Percentiles rank a stretch among this genome's conserved stretches.
These are phyloP conservation scores for Prosapia bicincta DNA, from an alignment of 2,888 invertebrate species.

Conservation along the genomic window DNA sequence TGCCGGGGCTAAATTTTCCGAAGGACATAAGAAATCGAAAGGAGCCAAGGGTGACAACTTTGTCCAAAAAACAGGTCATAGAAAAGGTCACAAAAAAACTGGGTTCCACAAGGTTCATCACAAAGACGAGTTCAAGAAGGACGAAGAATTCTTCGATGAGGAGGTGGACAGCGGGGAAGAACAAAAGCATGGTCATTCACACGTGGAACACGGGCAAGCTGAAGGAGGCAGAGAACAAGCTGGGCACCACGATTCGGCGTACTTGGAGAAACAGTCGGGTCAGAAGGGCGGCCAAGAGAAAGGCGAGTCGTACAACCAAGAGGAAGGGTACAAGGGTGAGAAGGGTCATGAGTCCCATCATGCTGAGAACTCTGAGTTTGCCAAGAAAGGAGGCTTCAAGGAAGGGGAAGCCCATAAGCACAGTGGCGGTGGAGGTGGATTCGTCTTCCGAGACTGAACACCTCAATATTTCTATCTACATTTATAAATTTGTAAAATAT, in stretches of 20 bases:
- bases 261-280: conserved; percentile 52
- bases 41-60: conserved; percentile 54
- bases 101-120: conserved; percentile 70
- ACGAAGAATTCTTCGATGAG: conserved; percentile 72
- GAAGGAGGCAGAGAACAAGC: conserved; percentile 58
- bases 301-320: conserved; percentile 53
- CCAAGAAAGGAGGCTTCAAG: conserved; percentile 52
- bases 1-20: conserved; percentile 54
- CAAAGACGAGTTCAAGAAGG: conserved; percentile 75
- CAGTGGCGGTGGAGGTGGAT: conserved; percentile 11
- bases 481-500: no score
- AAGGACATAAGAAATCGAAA: conserved; percentile 53
- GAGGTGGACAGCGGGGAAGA: conserved; percentile 63
- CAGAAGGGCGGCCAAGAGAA: conserved; percentile 57
- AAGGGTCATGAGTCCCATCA: conserved; percentile 56
- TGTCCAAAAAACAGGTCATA: conserved; percentile 48
- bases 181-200: conserved; percentile 58
- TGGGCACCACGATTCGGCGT: conserved; percentile 53
- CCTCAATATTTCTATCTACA: no score
- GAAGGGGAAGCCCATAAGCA: conserved; percentile 52
- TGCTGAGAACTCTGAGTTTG: conserved; percentile 54
- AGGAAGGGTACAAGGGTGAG: conserved; percentile 55
- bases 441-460: neutral
- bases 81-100: conserved; percentile 65
- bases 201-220: conserved; percentile 53